Conservation (phyloP, 2,797 vertebrate species). For the Craterocephalus amniculus region DNA sequence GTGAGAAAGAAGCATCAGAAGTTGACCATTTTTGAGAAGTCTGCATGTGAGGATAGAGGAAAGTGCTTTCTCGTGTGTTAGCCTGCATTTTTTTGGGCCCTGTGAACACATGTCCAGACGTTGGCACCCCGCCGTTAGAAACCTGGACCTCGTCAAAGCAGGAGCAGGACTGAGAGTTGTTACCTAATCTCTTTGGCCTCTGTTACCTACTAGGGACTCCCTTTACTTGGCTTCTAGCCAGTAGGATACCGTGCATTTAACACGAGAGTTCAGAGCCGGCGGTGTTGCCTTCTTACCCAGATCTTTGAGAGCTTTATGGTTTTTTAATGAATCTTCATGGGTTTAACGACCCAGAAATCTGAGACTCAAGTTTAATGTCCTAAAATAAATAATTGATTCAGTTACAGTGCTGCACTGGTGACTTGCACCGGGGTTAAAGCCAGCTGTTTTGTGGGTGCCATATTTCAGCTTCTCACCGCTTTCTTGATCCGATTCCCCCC, state of each 20-base stretch:
- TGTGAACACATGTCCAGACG: slow-evolving; percentile 40
- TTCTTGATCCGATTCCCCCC: slow-evolving; percentile 38
- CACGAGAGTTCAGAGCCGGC: slow-evolving; percentile 62
- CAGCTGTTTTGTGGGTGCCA: slow-evolving; percentile 55
- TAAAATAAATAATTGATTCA: slow-evolving; percentile 75
- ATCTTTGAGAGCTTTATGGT: slow-evolving; percentile 59
- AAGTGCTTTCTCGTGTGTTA: slow-evolving; percentile 15
- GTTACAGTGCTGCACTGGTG: slow-evolving; percentile 48
- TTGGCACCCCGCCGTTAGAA: slow-evolving; percentile 43
- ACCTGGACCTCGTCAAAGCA: slow-evolving; percentile 51
- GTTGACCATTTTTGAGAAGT: slow-evolving; percentile 52
- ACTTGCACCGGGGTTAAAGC: slow-evolving; percentile 32
- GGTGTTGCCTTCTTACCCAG: slow-evolving; percentile 33
- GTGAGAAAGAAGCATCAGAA: slow-evolving; percentile 61
- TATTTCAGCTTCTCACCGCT: slow-evolving; percentile 28
- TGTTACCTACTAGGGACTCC: slow-evolving; percentile 57
- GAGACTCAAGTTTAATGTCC: slow-evolving; percentile 59
- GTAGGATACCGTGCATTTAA: slow-evolving; percentile 51
- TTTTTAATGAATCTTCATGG: slow-evolving; percentile 75
- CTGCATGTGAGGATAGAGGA: slow-evolving; percentile 6
- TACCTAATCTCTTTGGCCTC: slow-evolving; percentile 65
- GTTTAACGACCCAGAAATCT: slow-evolving; percentile 66
- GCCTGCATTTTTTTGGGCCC: slow-evolving; percentile 19
- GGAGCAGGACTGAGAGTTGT: slow-evolving; percentile 48
- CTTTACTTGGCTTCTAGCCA: slow-evolving; percentile 58